Conservation (phyloP, 1,140 invertebrate species). For the Diorhabda elongata region DNA sequence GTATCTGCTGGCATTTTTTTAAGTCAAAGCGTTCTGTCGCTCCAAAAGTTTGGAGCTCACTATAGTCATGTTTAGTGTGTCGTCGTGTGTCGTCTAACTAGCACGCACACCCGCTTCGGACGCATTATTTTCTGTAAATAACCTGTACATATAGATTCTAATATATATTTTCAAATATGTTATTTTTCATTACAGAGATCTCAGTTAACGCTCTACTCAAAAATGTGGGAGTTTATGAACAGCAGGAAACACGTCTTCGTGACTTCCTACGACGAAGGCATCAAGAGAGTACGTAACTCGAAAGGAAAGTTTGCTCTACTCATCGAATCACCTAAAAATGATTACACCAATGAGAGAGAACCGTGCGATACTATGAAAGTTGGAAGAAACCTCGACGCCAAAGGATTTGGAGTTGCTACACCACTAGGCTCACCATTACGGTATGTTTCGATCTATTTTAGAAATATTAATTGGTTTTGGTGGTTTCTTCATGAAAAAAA, state of each 20-base stretch:
- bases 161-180: no score
- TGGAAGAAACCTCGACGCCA: constrained; percentile 84
- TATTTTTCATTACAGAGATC: constrained; percentile 64
- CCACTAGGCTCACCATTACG: constrained; percentile 84
- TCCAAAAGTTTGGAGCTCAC: no score
- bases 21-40: no score
- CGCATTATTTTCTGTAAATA: no score
- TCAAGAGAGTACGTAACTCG: constrained; percentile 71
- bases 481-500: no score
- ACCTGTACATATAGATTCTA: no score
- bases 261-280: constrained; percentile 78
- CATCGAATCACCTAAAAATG: constrained; percentile 91
- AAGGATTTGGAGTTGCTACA: constrained; percentile 92
- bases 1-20: no score
- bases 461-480: no score
- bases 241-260: constrained; percentile 79
- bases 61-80: no score
- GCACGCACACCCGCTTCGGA: no score
- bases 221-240: constrained; percentile 97
- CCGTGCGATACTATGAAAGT: constrained; percentile 97
- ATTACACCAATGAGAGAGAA: constrained; percentile 87
- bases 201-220: constrained; percentile 82
- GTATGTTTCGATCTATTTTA: constrained; percentile 52
- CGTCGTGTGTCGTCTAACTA: no score
- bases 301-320: constrained; percentile 93